Base-by-base conservation (phyloP, 2,797 vertebrate genomes). In the Diceros bicornis region DNA sequence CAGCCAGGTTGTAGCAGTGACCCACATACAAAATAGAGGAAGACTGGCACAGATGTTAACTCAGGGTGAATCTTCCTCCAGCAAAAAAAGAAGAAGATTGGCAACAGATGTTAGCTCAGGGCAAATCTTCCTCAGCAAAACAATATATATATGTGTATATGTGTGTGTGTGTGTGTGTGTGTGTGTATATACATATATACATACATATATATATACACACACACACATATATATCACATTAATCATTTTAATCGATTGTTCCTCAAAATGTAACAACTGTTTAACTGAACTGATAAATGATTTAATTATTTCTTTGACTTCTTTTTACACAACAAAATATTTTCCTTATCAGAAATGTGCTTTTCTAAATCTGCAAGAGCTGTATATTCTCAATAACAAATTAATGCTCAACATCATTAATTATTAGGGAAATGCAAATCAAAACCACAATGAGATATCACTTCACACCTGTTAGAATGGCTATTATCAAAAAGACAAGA, bases 291-390 rank as follows among this genome's bases (percentile, higher is more conserved):
- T 89, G 37, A 94, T 71, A 92, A 41, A 29, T 89, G 2, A 94
- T 89, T 79, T 86, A 59, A 34, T 72, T 92, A 74, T 81, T 94
- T 86, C 20, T 79, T 88, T 94, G 27, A 72, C 21, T 85, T 92
- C 17, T 18, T 11, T 89, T n/a, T 91, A 72, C 10, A 84, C n/a
- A 77, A 68, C 17, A 72, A 72, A 87, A 72, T 81, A 55, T 77
- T 94, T 93, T 90, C 16, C 6, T 84, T 92, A 25, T 62, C 6
- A 81, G 27, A 32, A 95, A 94, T 17, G 10, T 85, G 66, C 47
- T 44, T 96, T 93, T 77, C 11, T 61, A 87, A 96, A 85, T 87
- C 69, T 27, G 2, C 1, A 95, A 55, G 7, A 94, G 4, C 21
- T 66, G 1, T 74, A 34, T 20, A 74, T 82, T 93, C 52, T 93